Base-by-base conservation (phyloP, 2,888 invertebrate genomes). In the Harpagoxenus sublaevis region DNA sequence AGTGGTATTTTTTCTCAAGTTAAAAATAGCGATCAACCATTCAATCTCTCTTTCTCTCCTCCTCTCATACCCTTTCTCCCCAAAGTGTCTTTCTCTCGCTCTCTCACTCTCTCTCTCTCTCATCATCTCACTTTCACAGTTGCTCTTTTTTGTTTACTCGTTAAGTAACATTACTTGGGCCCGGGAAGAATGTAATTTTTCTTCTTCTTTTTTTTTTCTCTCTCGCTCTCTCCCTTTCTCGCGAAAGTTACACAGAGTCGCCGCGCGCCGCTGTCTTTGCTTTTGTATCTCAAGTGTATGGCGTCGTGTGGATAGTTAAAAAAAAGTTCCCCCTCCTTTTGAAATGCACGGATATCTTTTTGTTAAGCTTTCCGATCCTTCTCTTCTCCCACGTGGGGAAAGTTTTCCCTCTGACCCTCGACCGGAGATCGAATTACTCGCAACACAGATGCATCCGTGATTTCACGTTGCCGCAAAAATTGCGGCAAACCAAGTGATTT, bases 151-250 rank as follows among this genome's bases (percentile, higher is more conserved):
- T 39, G 73, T 79, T 78, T 71, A 84, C 87, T 87, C 82, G 74
- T 84, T 86, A 87, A 86, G 85, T 86, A 94, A 94, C 93, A 93
- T 94, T 93, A 94, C 92, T 94, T 94, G 94, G 94, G 94, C 94
- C 94, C 94, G 93, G 94, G 93, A 94, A 94, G 93, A 94, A 93
- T 94, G 92, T 93, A 92, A 92, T 90, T 91, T 86, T 86, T 88
- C 86, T 84, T 68, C 84, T 87, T 82, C 78, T 75, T 81, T 86
- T 87, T 84, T 85, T 86, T 65, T 84, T 82, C 73, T 68, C 87
- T 84, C 28, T 84, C 78, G 81, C 75, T 71, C 87, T 85, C 81
- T 62, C 31, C 48, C 35, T 73, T 82, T 84, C 74, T 51, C 79
- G 68, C 71, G 18, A 77, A 71, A 82, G 87, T 87, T 84, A 83